phyloP scores from a whole-genome alignment of 2,888 invertebrate genomes.

The Encarsia formosa region DNA sequence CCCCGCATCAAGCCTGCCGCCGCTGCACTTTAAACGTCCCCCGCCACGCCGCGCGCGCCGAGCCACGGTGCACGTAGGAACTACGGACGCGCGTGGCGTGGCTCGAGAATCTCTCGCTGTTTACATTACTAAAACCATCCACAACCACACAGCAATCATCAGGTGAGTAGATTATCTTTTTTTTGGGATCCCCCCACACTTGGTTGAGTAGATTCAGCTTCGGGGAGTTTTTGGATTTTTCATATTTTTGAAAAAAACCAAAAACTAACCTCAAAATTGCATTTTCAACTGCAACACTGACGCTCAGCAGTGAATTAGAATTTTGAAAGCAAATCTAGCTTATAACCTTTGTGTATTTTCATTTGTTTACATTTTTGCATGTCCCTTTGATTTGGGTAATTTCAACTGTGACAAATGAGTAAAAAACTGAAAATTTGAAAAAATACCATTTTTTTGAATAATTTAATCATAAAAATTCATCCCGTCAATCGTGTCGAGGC shows the following conservation, averaged over 20 bases:
- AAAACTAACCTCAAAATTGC: constrained; percentile 23
- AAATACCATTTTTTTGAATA: no score
- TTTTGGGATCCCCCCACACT: not conserved
- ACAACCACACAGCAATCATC: not conserved
- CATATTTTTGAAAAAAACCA: not conserved
- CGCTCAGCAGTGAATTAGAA: no score
- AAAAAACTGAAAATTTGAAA: no score
- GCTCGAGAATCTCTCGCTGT: constrained; percentile 37
- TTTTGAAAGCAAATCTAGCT: no score
- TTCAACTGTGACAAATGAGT: no score
- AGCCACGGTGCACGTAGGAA: constrained; percentile 33
- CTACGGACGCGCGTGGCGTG: constrained; percentile 44
- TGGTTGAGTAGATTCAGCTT: not conserved
- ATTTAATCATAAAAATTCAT: no score
- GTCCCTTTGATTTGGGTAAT: no score
- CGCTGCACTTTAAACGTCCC: constrained; percentile 3
- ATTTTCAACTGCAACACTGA: no score
- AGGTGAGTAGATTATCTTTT: constrained; percentile 8
- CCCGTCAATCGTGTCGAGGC: no score
- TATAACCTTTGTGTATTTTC: no score
- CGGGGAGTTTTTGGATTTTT: no score
- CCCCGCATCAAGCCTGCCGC: constrained; percentile 5
- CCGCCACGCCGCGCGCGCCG: constrained; percentile 9
- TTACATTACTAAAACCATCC: not conserved
- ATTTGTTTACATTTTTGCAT: no score